Conservation (phyloP, 2,113 vertebrate genomes). For the Mixornis gularis region DNA sequence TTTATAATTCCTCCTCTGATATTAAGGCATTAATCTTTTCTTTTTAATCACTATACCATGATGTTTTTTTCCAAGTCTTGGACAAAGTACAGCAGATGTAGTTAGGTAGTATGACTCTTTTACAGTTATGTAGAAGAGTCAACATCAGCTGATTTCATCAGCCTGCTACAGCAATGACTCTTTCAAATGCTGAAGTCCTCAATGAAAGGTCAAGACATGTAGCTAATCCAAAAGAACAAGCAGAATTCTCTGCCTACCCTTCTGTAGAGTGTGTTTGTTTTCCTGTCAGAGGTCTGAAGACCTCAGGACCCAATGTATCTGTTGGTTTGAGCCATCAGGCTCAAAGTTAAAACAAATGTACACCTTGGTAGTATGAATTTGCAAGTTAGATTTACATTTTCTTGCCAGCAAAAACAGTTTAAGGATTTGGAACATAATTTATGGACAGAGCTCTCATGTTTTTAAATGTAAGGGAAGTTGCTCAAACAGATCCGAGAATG, state of each 20-base stretch:
- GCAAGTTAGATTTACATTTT: background rate
- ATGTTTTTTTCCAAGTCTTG: background rate
- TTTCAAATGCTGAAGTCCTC: background rate
- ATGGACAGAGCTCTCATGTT: background rate
- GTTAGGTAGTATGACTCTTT: background rate
- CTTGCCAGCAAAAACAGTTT: background rate
- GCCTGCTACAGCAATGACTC: background rate
- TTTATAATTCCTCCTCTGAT: background rate
- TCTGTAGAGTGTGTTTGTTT: background rate
- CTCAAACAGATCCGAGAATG: background rate
- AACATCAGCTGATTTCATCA: background rate
- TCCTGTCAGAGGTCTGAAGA: background rate
- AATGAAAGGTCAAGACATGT: background rate
- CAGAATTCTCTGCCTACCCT: background rate
- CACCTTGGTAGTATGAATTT: background rate
- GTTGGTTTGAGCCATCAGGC: background rate
- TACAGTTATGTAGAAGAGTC: background rate
- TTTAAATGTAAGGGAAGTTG: background rate
- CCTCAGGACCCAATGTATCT: background rate
- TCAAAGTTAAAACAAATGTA: background rate
- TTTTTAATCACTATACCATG: background rate
- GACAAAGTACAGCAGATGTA: background rate
- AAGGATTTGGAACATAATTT: background rate
- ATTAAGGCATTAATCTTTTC: background rate
- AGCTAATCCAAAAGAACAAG: background rate